These are phyloP conservation scores for Halocaridina rubra DNA, from an alignment of 2,888 invertebrate species.

Conservation along the genomic window DNA sequence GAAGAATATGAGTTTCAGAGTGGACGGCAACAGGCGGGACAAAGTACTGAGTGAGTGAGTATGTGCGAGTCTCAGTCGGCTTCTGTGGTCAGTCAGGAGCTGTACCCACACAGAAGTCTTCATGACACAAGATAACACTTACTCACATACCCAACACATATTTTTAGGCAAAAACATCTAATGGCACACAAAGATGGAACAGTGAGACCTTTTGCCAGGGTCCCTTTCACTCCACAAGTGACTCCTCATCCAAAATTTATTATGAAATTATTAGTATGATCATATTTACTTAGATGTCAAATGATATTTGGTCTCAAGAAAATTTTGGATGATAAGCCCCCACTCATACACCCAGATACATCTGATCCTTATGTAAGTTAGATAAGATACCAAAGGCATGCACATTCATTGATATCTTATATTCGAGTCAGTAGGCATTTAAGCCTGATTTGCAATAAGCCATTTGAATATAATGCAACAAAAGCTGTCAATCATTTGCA, in stretches of 20 bases:
- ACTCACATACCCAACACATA: conserved; percentile 46
- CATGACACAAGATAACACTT: conserved; percentile 9
- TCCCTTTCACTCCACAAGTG: conserved; percentile 56
- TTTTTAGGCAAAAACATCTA: conserved; percentile 54
- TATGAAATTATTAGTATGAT: background rate
- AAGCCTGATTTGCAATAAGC: conserved; percentile 40
- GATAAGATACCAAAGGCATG: conserved; percentile 45
- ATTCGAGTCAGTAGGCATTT: no score
- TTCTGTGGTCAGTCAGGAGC: background rate
- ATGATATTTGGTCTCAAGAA: no score
- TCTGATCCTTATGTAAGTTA: conserved; percentile 40
- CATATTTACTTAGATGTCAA: background rate
- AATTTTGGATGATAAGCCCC: conserved; percentile 50
- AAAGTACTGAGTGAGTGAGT: conserved; percentile 37
- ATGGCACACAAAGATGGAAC: conserved; percentile 60
- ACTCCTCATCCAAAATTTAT: conserved; percentile 45
- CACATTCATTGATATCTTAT: conserved; percentile 27
- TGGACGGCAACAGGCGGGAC: conserved; percentile 54
- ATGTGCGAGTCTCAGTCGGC: conserved; percentile 9
- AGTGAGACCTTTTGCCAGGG: conserved; percentile 64
- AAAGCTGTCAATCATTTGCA: conserved; percentile 22
- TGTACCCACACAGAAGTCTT: conserved; percentile 11
- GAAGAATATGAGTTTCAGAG: conserved; percentile 46
- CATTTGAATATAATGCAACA: conserved; percentile 29
- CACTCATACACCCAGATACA: conserved; percentile 55